phyloP scores from a whole-genome alignment of 2,113 vertebrate species.

The Anhinga anhinga region DNA sequence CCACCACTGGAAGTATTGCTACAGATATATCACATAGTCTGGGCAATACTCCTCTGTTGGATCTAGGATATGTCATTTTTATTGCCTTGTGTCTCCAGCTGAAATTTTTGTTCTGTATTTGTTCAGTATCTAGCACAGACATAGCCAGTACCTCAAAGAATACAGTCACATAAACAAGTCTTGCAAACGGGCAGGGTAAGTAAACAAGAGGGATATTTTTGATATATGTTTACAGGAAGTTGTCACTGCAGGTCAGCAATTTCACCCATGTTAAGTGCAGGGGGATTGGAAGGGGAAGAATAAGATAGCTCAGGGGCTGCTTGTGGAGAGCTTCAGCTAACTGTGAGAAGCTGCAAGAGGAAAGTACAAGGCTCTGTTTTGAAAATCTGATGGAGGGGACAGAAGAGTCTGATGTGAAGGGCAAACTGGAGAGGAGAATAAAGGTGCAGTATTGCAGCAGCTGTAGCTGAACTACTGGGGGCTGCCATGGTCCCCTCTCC shows the following conservation, averaged over 20 bases:
- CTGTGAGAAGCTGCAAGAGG: neutral
- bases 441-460: neutral
- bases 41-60: neutral
- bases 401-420: neutral
- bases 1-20: neutral
- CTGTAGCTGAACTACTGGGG: neutral
- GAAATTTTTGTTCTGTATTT: neutral
- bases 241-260: neutral
- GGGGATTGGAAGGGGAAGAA: neutral
- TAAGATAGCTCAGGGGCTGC: neutral
- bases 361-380: neutral
- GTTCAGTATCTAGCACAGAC: neutral
- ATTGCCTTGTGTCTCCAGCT: neutral
- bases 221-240: neutral
- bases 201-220: constrained; percentile 20
- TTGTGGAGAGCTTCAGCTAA: neutral
- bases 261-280: neutral
- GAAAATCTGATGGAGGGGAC: neutral
- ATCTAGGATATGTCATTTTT: neutral
- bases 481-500: neutral
- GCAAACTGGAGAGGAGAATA: neutral
- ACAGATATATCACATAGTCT: neutral
- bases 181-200: neutral
- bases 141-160: neutral
- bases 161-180: neutral